Evolutionary conservation across 1,140 invertebrate genomes (phyloP), one percentile per base, ranked within the genome.

Genomic region (Drosophila murphyi): DNA sequence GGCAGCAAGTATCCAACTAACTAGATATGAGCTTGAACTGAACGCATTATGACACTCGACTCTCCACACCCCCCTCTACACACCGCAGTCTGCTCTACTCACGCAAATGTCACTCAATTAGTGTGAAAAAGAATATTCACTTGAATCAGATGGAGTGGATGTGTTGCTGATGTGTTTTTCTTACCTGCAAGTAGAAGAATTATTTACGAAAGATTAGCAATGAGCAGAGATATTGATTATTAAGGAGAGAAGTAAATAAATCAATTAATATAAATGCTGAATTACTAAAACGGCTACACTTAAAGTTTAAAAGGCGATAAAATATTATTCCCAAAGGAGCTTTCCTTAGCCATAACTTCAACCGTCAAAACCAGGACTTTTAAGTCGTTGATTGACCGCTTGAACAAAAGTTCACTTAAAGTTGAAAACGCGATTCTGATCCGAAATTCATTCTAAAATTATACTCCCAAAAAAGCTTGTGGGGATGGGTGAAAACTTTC

Each of bases 111-210:
- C 28, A 50, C 48, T 50, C 48, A 50, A 50, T 50, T 50, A 50
- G 6, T 8, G n/a, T n/a, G 29, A 20, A 20, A 20, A 20, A 20
- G 8, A 3, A 35, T 12, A 34, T 12, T 57, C 7, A 41, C 5
- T 67, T 62, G 43, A 72, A 35, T 55, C 51, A 8, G 28, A 20
- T 29, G 3, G 31, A 64, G 6, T 35, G 52, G 52, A 47, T 34
- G 5, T 51, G 35, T 71, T 20, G 4, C 37, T 2, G 20, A 52
- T 72, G 20, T 20, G 20, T 20, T 20, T 1, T 20, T 20, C 78
- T 77, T 87, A 82, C 83, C 82, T 88, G 72, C 32, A 80, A 79
- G 43, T 35, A 68, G 63, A 72, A 54, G 45, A 43, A 76, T 12
- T 51, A 10, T 47, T 4, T 7, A 32, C 55, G n/a, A 34, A 7